These are phyloP conservation scores for Corythornis madagascariensis DNA, from an alignment of 2,113 vertebrate genomes.

Conservation along the genomic window DNA sequence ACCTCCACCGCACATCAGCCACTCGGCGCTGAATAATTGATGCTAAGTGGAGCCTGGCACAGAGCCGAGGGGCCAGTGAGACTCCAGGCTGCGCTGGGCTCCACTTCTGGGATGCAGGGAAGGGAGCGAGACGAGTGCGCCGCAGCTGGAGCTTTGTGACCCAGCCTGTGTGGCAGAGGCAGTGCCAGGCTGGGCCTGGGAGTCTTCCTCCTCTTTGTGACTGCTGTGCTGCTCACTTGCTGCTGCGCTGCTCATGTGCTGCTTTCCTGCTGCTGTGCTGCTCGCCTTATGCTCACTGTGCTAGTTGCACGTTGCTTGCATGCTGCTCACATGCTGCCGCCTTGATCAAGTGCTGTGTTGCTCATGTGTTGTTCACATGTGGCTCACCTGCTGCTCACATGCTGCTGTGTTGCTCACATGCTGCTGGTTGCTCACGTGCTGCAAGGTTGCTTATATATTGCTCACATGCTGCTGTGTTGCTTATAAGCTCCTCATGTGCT, in stretches of 20 bases:
- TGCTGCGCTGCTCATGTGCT: no score
- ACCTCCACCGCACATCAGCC: not conserved
- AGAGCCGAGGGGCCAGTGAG: not conserved
- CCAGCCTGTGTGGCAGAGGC: not conserved
- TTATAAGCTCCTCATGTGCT: accelerated
- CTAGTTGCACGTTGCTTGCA: no score
- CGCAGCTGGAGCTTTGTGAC: not conserved
- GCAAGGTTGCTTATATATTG: no score
- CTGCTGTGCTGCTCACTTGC: not conserved
- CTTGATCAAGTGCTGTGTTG: no score
- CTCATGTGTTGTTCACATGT: no score
- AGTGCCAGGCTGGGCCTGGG: not conserved
- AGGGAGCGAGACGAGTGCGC: not conserved
- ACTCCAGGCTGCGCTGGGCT: not conserved
- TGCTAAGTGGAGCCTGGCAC: slow-evolving; percentile 16
- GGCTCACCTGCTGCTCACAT: no score
- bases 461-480: no score
- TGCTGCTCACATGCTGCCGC: no score
- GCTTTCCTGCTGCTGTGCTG: no score
- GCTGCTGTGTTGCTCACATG: no score
- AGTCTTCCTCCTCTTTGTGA: not conserved
- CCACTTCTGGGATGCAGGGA: not conserved
- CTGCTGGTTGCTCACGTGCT: no score
- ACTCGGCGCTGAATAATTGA: slow-evolving; percentile 19
- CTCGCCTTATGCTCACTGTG: no score